phyloP scores from a whole-genome alignment of 1,140 invertebrate genomes.

The Phymastichus coffea region DNA sequence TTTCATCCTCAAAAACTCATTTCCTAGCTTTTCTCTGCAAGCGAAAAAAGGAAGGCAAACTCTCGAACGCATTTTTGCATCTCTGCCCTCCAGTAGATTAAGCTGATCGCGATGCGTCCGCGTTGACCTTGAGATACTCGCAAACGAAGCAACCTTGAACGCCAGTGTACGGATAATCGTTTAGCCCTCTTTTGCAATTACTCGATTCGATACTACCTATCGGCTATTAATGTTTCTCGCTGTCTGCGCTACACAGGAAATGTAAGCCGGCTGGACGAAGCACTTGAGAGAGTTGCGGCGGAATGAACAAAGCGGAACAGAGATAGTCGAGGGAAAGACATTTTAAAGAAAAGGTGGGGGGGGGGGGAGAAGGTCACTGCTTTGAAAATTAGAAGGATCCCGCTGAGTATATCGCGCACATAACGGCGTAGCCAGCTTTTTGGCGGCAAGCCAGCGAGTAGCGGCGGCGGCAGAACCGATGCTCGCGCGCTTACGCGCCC shows the following conservation, averaged over 20 bases:
- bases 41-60: background rate
- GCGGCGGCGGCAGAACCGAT: no score
- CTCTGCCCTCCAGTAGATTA: background rate
- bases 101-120: background rate
- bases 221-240: no score
- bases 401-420: slow-evolving; percentile 6
- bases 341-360: slow-evolving; percentile 2
- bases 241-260: no score
- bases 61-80: background rate
- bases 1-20: background rate
- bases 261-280: no score
- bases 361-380: background rate
- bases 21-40: no score
- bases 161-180: no score
- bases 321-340: no score
- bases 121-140: slow-evolving; percentile 1
- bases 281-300: no score
- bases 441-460: slow-evolving; percentile 35
- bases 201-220: no score
- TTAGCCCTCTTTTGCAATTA: no score
- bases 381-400: slow-evolving; percentile 37
- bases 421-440: slow-evolving; percentile 28
- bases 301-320: no score
- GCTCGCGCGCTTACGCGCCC: background rate
- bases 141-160: no score